Evolutionary conservation across 2,113 vertebrate species (phyloP).

Genomic region (Vulpes vulpes): DNA sequence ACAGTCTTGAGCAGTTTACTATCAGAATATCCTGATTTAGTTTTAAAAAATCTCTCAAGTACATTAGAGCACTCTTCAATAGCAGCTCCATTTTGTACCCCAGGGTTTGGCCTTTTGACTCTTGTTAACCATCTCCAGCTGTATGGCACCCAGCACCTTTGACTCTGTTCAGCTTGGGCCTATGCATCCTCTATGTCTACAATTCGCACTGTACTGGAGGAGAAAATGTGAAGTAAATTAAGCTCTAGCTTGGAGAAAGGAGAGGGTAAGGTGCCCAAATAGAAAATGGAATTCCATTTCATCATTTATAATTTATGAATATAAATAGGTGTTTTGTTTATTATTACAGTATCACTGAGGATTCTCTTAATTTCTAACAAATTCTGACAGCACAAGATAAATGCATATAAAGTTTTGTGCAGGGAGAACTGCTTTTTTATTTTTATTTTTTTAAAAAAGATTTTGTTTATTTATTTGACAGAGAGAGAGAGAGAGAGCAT

Average conservation of each 20-base stretch:
- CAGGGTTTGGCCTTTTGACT: background rate
- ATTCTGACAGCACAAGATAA: background rate
- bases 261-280: background rate
- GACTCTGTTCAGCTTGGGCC: background rate
- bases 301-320: background rate
- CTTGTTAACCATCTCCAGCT: background rate
- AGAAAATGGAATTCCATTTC: background rate
- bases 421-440: background rate
- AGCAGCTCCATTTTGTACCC: background rate
- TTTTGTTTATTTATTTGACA: too few species aligned
- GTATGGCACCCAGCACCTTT: background rate
- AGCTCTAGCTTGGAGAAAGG: background rate
- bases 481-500: too few species aligned
- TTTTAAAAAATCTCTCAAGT: background rate
- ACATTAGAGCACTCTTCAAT: background rate
- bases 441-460: too few species aligned
- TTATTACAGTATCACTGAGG: background rate
- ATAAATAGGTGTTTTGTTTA: background rate
- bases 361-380: conserved; percentile 18
- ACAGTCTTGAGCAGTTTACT: conserved; percentile 35
- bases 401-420: background rate
- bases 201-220: background rate
- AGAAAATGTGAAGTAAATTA: background rate
- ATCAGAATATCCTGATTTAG: background rate
- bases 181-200: background rate